phyloP scores from a whole-genome alignment of 2,797 vertebrate genomes.

The Sardinella longiceps region DNA sequence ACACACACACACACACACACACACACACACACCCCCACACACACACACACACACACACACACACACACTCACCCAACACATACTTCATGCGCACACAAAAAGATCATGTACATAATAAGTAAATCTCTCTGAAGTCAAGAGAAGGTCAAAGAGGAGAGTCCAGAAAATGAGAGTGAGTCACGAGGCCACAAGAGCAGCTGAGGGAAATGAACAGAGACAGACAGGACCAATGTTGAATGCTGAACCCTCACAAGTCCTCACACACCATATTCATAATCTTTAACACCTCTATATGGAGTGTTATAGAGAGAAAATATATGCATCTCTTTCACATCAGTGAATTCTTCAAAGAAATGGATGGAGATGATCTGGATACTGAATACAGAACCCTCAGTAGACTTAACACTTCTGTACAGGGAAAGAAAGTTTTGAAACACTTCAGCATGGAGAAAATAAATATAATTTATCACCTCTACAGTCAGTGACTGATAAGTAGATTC shows the following conservation, averaged over 20 bases:
- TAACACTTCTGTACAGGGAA: too few relatives aligned
- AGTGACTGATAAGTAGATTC: too few relatives aligned
- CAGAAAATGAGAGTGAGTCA: not conserved
- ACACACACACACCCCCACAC: conserved; percentile 31
- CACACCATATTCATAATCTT: not conserved
- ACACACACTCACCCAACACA: not conserved
- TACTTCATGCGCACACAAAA: not conserved
- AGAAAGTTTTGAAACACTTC: too few relatives aligned
- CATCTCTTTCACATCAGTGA: not conserved
- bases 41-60: not conserved
- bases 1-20: conserved; percentile 58
- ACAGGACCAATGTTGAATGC: not conserved
- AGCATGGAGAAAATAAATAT: too few relatives aligned
- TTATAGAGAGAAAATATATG: not conserved
- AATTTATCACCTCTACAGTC: too few relatives aligned
- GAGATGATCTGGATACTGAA: too few relatives aligned
- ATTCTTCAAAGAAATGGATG: not conserved
- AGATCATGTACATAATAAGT: conserved; percentile 45
- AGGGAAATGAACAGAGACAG: not conserved
- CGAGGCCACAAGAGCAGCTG: not conserved
- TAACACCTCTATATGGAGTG: not conserved
- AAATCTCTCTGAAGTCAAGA: not conserved
- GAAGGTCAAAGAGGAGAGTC: not conserved
- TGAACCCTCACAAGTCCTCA: not conserved
- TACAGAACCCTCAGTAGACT: too few relatives aligned